Percentiles rank a stretch among this genome's conserved stretches.
phyloP scores from a whole-genome alignment of 2,888 invertebrate species.

The Drosophila incognita region DNA sequence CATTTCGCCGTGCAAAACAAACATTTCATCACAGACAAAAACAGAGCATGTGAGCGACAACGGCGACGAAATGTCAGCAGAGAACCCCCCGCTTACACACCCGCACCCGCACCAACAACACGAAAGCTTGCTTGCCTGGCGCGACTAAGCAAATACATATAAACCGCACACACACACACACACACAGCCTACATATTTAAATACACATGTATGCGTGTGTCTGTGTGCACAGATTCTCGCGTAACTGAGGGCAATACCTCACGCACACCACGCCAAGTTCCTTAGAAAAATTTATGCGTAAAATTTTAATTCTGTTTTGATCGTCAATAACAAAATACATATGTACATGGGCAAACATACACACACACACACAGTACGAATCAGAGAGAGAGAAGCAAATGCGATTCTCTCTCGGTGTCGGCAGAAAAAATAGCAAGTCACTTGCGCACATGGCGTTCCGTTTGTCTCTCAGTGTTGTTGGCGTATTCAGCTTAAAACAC shows the following conservation, averaged over 20 bases:
- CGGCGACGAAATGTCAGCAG: constrained; percentile 71
- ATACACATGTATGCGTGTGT: constrained; percentile 16
- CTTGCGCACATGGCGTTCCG: constrained; percentile 69
- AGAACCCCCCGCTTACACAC: constrained; percentile 9
- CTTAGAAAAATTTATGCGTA: constrained; percentile 79
- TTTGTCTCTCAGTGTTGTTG: constrained; percentile 36
- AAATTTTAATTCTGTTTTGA: constrained; percentile 81
- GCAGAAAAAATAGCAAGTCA: constrained; percentile 70
- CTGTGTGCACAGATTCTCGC: constrained; percentile 34
- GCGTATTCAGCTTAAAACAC: constrained; percentile 37
- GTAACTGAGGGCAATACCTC: constrained; percentile 75
- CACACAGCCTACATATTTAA: constrained; percentile 16
- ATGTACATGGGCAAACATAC: constrained; percentile 35
- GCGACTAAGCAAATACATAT: constrained; percentile 76
- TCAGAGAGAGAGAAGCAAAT: constrained; percentile 11
- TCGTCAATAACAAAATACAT: constrained; percentile 73
- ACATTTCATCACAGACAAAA: constrained; percentile 76
- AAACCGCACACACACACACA: constrained; percentile 46
- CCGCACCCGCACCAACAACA: constrained; percentile 14
- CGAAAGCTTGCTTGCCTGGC: constrained; percentile 62
- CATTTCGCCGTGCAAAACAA: constrained; percentile 80
- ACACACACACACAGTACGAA: constrained; percentile 30
- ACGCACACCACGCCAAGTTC: constrained; percentile 61
- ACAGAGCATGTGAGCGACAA: constrained; percentile 47
- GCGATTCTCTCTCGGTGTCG: constrained; percentile 23